Evolutionary conservation across 2,113 vertebrate genomes (phyloP).

Genomic region (Cepphus grylle): DNA sequence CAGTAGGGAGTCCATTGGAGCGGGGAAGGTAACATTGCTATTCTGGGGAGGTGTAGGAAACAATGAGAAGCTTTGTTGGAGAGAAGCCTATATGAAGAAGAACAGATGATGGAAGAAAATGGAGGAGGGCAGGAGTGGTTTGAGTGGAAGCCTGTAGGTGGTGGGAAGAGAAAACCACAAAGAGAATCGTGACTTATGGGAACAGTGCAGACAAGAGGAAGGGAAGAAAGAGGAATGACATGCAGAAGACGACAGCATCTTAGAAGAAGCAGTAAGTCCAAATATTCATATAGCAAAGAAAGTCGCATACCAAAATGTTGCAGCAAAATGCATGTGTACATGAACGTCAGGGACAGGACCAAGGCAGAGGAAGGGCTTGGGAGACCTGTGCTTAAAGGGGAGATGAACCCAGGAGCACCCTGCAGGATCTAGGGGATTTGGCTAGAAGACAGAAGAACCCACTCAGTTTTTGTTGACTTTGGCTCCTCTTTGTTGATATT

Average conservation of each 20-base stretch:
- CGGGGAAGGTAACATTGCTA: neutral
- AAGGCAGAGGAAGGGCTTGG: neutral
- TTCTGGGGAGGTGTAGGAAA: neutral
- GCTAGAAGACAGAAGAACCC: neutral
- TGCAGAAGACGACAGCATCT: neutral
- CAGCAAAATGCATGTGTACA: neutral
- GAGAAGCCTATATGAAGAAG: neutral
- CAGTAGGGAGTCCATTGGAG: neutral
- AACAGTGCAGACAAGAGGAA: neutral
- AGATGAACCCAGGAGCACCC: neutral
- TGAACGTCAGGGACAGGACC: neutral
- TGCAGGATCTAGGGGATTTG: neutral
- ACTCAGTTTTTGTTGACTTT: constrained; percentile 46
- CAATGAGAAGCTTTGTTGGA: neutral
- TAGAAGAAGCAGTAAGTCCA: neutral
- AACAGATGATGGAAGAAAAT: neutral
- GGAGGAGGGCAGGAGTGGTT: neutral
- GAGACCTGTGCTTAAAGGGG: neutral
- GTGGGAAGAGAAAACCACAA: neutral
- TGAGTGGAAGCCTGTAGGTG: neutral
- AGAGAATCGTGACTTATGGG: neutral
- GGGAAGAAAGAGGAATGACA: neutral
- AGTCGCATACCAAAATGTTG: neutral
- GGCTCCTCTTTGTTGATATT: constrained; percentile 40
- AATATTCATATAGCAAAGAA: neutral